Evolutionary conservation across 1,140 invertebrate genomes (phyloP).

Genomic region (Neoseiulus cucumeris): DNA sequence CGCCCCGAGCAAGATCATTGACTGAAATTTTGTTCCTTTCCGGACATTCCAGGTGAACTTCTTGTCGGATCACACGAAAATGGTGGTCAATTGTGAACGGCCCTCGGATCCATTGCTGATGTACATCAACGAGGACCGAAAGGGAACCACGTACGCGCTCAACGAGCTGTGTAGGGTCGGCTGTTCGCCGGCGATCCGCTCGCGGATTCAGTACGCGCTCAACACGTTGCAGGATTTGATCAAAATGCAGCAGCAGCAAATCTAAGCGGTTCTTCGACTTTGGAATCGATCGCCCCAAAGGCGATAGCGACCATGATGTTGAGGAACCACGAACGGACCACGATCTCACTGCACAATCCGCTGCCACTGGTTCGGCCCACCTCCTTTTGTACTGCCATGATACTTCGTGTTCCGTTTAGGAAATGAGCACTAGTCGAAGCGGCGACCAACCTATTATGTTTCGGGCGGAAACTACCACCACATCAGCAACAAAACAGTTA

Average conservation of each 20-base stretch:
- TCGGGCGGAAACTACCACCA: background rate
- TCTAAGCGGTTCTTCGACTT: background rate
- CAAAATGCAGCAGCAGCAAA: slow-evolving; percentile 2
- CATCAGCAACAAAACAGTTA: background rate
- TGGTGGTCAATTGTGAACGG: slow-evolving; percentile 29
- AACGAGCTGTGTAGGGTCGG: slow-evolving; percentile 36
- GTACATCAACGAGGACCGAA: slow-evolving; percentile 36
- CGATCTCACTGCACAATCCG: background rate
- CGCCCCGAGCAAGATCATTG: too few species aligned
- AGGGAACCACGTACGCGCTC: slow-evolving; percentile 38
- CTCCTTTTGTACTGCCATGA: background rate
- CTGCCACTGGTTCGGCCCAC: background rate
- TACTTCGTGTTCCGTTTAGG: background rate
- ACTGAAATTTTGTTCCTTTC: too few species aligned
- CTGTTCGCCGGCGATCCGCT: slow-evolving; percentile 35
- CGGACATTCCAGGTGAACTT: slow-evolving; percentile 35
- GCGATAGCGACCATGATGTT: background rate
- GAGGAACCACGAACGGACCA: background rate
- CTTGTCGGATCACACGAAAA: slow-evolving; percentile 41
- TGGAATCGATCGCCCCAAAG: background rate
- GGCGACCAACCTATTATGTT: background rate
- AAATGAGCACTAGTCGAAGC: background rate
- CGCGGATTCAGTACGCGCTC: slow-evolving; percentile 38
- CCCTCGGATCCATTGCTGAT: slow-evolving; percentile 31
- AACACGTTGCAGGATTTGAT: slow-evolving; percentile 31